These are phyloP conservation scores for Lordiphosa collinella DNA, from an alignment of 1,140 invertebrate genomes.

Conservation along the genomic window DNA sequence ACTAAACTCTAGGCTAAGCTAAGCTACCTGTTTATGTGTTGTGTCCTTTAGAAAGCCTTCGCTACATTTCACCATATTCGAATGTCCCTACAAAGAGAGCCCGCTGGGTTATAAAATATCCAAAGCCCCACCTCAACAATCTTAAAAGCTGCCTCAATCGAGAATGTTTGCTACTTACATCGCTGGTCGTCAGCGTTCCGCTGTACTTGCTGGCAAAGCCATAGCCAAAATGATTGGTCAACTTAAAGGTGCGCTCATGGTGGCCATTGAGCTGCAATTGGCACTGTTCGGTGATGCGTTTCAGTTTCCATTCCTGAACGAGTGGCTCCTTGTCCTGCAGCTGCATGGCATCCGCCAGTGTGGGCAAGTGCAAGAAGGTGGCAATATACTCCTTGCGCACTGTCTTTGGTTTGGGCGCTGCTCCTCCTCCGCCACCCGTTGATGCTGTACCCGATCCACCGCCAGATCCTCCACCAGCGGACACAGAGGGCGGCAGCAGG, in stretches of 20 bases:
- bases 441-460: neutral
- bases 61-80: no score
- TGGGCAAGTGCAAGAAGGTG: slow-evolving; percentile 33
- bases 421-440: slow-evolving; percentile 13
- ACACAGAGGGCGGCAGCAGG: slow-evolving; percentile 48
- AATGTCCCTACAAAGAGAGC: no score
- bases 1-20: no score
- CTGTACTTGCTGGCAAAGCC: slow-evolving; percentile 55
- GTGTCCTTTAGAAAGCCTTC: no score
- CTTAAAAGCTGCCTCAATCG: neutral
- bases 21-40: no score
- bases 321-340: slow-evolving; percentile 46
- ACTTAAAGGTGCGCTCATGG: slow-evolving; percentile 40
- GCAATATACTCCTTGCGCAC: slow-evolving; percentile 50
- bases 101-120: no score
- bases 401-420: slow-evolving; percentile 53
- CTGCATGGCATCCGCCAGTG: slow-evolving; percentile 24
- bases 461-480: slow-evolving; percentile 22
- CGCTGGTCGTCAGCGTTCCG: slow-evolving; percentile 28
- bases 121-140: no score
- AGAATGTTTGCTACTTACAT: slow-evolving; percentile 32
- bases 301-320: slow-evolving; percentile 66
- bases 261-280: slow-evolving; percentile 52
- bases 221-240: slow-evolving; percentile 53
- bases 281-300: slow-evolving; percentile 70